Conservation (phyloP, 1,140 invertebrate species). For the Drosophila ogumai region DNA sequence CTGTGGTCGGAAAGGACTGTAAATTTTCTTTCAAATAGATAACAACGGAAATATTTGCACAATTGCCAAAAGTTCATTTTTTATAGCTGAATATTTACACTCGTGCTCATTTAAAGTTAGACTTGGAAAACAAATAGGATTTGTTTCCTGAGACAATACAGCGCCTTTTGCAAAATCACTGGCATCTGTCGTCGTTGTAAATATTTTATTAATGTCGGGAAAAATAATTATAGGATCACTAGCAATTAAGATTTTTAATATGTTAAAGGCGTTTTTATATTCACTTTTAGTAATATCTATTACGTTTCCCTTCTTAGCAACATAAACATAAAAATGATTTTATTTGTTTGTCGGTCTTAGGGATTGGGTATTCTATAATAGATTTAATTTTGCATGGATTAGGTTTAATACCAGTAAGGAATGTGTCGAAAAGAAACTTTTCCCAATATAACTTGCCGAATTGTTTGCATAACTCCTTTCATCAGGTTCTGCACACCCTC, state of each 20-base stretch:
- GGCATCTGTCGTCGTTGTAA: conserved; percentile 63
- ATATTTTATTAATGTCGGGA: conserved; percentile 51
- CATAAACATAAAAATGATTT: not conserved
- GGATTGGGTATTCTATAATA: not conserved
- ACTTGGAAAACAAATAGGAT: conserved; percentile 83
- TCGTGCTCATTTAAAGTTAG: conserved; percentile 84
- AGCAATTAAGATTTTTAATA: conserved; percentile 9
- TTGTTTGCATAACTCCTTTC: no score
- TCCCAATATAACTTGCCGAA: no score
- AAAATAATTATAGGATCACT: conserved; percentile 18
- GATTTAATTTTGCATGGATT: conserved; percentile 1
- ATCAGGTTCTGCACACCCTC: no score
- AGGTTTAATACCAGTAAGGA: not conserved
- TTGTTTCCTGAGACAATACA: conserved; percentile 41
- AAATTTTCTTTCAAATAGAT: conserved; percentile 85
- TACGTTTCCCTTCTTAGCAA: conserved; percentile 8
- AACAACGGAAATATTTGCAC: conserved; percentile 86
- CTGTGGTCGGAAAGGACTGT: conserved; percentile 85
- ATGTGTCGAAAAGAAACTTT: no score
- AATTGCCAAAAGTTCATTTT: conserved; percentile 81
- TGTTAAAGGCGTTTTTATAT: conserved; percentile 9
- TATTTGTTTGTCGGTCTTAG: conserved; percentile 1
- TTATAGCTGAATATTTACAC: conserved; percentile 81
- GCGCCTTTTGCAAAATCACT: conserved; percentile 45
- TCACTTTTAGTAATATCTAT: not conserved